These are phyloP conservation scores for Ramphastos sulfuratus DNA, from an alignment of 2,113 vertebrate species.

Conservation along the genomic window DNA sequence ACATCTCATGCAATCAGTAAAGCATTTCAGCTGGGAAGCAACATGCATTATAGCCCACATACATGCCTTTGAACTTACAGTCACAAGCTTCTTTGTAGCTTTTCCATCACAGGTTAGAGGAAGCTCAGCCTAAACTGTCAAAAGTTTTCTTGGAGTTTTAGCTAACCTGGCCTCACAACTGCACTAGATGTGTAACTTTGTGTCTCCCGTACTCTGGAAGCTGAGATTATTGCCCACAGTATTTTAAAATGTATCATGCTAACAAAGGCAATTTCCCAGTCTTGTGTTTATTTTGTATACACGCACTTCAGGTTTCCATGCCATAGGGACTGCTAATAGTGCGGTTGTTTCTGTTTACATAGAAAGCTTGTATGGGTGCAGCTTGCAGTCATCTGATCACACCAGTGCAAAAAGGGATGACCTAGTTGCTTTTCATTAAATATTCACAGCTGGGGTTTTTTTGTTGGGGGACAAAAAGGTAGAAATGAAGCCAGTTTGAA, in stretches of 20 bases:
- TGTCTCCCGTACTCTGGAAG: background rate
- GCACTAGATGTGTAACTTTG: background rate
- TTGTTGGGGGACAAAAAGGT: background rate
- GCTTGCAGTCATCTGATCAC: background rate
- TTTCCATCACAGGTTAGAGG: background rate
- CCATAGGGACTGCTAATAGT: background rate
- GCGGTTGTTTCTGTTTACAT: background rate
- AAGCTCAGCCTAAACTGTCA: background rate
- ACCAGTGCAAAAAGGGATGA: background rate
- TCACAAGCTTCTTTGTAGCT: background rate
- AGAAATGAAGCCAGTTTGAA: background rate
- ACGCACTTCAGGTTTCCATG: background rate
- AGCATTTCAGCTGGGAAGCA: background rate
- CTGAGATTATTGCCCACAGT: background rate
- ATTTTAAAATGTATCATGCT: background rate
- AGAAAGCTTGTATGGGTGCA: background rate
- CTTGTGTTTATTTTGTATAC: background rate
- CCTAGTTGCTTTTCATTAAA: background rate
- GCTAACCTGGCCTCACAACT: background rate
- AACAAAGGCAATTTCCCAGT: background rate
- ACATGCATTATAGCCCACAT: background rate
- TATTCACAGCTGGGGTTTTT: background rate
- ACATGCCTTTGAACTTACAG: rapidly evolving
- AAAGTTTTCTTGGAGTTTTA: background rate
- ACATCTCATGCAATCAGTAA: background rate